These are phyloP conservation scores for Oxytorus armatus DNA, from an alignment of 2,888 invertebrate genomes.

Conservation along the genomic window DNA sequence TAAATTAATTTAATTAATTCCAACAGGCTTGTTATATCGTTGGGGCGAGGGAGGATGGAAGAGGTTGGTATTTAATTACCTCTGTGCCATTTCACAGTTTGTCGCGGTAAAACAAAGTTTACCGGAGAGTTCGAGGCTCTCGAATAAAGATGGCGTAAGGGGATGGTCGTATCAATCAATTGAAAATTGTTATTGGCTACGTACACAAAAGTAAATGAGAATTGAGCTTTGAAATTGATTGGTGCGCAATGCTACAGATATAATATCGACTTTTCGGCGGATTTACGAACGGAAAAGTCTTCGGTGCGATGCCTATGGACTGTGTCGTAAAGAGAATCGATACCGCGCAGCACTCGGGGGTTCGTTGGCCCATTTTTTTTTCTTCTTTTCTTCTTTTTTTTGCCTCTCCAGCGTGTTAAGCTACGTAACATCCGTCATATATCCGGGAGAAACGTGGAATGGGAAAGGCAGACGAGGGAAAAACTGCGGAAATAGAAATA, in stretches of 20 bases:
- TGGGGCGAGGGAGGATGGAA: too few species aligned
- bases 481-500: conserved; percentile 35
- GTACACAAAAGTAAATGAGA: too few species aligned
- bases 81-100: too few species aligned
- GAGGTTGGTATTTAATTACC: too few species aligned
- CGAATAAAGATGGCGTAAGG: too few species aligned
- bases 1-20: background rate
- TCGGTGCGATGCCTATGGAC: too few species aligned
- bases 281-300: conserved; percentile 11
- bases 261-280: conserved; percentile 4
- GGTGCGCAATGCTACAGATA: conserved; percentile 21
- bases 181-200: too few species aligned
- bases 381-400: conserved; percentile 9
- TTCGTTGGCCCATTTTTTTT: conserved; percentile 64
- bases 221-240: conserved; percentile 13
- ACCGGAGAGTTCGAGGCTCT: too few species aligned
- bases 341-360: conserved; percentile 50
- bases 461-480: conserved; percentile 56
- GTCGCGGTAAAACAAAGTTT: too few species aligned
- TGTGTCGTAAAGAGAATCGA: conserved; percentile 58
- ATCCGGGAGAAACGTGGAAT: conserved; percentile 21
- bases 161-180: too few species aligned
- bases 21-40: background rate
- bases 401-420: conserved; percentile 25
- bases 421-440: conserved; percentile 49